These are phyloP conservation scores for Caerostris extrusa DNA, from an alignment of 1,140 invertebrate species.

Conservation along the genomic window DNA sequence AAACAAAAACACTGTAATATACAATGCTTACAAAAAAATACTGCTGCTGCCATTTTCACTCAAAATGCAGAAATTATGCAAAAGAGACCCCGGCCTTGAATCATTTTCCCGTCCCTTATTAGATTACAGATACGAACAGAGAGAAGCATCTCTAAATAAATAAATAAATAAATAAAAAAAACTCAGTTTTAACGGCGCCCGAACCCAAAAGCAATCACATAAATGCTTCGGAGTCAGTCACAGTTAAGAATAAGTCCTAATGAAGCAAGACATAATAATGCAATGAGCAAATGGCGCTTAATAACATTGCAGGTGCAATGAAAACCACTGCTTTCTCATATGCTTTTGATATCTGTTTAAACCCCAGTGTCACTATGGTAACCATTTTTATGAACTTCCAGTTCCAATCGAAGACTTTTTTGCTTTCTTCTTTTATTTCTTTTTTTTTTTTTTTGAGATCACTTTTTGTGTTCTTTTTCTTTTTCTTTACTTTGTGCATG, in stretches of 20 bases:
- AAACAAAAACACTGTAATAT: too few relatives aligned
- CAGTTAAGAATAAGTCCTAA: background rate
- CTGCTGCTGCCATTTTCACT: background rate
- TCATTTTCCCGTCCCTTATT: background rate
- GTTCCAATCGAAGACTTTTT: background rate
- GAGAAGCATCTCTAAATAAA: background rate
- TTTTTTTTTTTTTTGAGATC: background rate
- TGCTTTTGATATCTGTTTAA: conserved; percentile 26
- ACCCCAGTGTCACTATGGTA: conserved; percentile 33
- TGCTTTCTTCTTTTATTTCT: too few relatives aligned
- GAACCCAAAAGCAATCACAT: conserved; percentile 26
- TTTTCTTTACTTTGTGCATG: too few relatives aligned
- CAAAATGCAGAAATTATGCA: background rate
- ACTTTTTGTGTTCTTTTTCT: background rate
- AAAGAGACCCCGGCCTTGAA: background rate
- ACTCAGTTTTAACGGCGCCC: background rate
- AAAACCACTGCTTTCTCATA: conserved; percentile 34
- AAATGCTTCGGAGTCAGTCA: background rate
- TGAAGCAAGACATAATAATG: conserved; percentile 38
- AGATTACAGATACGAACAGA: background rate
- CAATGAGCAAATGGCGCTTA: conserved; percentile 36
- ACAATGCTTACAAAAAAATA: background rate
- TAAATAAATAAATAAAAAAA: too few relatives aligned
- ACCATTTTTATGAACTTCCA: conserved; percentile 33
- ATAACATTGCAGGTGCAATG: conserved; percentile 2